Evolutionary conservation across 2,113 vertebrate species (phyloP).

Genomic region (Psilopsiagon aymara): DNA sequence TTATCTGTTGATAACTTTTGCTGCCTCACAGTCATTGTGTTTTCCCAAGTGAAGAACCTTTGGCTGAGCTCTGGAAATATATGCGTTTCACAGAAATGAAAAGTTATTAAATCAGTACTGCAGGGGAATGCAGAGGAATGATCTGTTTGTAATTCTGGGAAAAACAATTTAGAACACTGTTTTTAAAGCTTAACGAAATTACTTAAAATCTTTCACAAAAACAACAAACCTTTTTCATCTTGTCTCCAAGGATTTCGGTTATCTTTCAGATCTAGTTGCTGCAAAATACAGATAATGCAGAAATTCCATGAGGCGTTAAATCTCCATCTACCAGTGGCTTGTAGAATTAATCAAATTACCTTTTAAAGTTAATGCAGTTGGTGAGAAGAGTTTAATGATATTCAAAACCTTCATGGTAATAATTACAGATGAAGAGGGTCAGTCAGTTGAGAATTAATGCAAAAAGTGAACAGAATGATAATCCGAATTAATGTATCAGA

Average conservation of each 20-base stretch:
- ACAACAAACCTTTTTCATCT: conserved; percentile 64
- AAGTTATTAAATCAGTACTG: conserved; percentile 75
- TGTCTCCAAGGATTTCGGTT: conserved; percentile 65
- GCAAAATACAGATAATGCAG: conserved; percentile 76
- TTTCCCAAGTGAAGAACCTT: conserved; percentile 74
- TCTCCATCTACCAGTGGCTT: conserved; percentile 72
- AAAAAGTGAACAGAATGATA: conserved; percentile 75
- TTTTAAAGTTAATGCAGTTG: conserved; percentile 75
- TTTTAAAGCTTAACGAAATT: conserved; percentile 75
- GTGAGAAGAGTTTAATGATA: conserved; percentile 79
- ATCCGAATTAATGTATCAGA: conserved; percentile 71
- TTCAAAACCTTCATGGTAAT: conserved; percentile 78
- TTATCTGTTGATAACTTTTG: conserved; percentile 70
- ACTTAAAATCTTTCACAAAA: conserved; percentile 70
- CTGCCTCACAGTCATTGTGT: conserved; percentile 60
- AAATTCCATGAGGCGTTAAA: conserved; percentile 74
- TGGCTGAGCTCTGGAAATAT: conserved; percentile 59
- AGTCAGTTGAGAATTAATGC: conserved; percentile 78
- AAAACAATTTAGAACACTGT: conserved; percentile 69
- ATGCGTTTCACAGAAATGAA: conserved; percentile 63
- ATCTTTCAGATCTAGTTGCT: conserved; percentile 76
- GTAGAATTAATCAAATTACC: conserved; percentile 80
- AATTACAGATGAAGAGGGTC: conserved; percentile 81
- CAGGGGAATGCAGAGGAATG: conserved; percentile 67
- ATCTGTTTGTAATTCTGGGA: conserved; percentile 70